Evolutionary conservation across 2,797 vertebrate genomes (phyloP).

Genomic region (Microctenopoma lineatum): DNA sequence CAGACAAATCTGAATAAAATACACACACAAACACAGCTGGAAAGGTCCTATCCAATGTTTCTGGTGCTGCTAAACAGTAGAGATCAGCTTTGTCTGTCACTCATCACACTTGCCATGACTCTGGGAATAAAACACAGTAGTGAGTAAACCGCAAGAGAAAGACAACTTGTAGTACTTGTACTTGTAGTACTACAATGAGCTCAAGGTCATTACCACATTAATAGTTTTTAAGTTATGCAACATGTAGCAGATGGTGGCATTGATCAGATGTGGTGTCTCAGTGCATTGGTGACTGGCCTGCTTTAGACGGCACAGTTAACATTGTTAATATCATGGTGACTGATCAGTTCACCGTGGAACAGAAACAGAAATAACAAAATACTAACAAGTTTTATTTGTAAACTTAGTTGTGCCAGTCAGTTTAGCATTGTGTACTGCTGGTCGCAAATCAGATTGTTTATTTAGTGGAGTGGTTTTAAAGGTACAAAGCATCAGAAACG

Average conservation of each 20-base stretch:
- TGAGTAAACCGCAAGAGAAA: neutral
- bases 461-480: neutral
- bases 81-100: slow-evolving; percentile 9
- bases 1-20: slow-evolving; percentile 24
- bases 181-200: no score
- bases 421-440: neutral
- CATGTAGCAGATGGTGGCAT: neutral
- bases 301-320: neutral
- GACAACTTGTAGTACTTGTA: neutral
- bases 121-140: neutral
- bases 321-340: neutral
- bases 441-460: neutral
- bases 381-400: neutral
- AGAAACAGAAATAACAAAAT: neutral
- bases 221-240: neutral
- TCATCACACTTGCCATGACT: slow-evolving; percentile 10
- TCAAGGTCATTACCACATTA: neutral
- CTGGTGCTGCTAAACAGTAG: slow-evolving; percentile 8
- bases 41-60: slow-evolving; percentile 8
- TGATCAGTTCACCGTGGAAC: neutral
- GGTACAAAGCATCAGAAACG: neutral
- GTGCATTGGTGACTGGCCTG: neutral
- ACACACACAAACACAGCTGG: slow-evolving; percentile 1
- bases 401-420: neutral
- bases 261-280: neutral